Conservation (phyloP, 92 coral and sea anemone genomes). For the Parazoanthus darwini region DNA sequence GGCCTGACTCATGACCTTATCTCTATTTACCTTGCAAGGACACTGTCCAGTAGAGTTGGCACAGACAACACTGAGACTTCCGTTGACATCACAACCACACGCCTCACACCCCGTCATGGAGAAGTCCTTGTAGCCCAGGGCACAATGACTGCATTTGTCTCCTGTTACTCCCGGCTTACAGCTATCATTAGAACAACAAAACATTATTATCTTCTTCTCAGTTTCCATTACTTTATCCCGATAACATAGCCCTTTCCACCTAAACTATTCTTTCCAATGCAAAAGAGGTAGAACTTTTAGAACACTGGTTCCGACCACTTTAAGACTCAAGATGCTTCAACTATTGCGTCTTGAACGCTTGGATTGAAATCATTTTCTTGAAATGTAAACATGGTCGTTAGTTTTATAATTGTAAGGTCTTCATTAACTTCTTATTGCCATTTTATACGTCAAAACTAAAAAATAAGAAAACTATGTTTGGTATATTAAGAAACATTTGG, state of each 20-base stretch:
- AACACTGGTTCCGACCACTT: too few species aligned
- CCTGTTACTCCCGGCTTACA: constrained; percentile 84
- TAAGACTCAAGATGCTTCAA: too few species aligned
- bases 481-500: background rate
- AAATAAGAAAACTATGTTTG: background rate
- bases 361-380: too few species aligned
- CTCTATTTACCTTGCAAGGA: constrained; percentile 71
- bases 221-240: background rate
- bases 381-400: too few species aligned
- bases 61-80: constrained; percentile 72
- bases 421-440: too few species aligned
- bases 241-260: background rate
- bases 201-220: background rate
- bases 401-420: too few species aligned
- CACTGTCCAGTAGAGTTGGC: constrained; percentile 71
- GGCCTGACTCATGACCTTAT: too few species aligned
- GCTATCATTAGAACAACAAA: constrained; percentile 42
- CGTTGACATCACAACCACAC: constrained; percentile 71
- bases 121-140: constrained; percentile 72
- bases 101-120: constrained; percentile 62
- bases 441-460: background rate
- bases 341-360: too few species aligned
- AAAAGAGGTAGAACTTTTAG: too few species aligned
- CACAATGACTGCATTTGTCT: constrained; percentile 80
- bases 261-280: too few species aligned